phyloP scores from a whole-genome alignment of 2,888 invertebrate genomes.

The Andricus curvator region DNA sequence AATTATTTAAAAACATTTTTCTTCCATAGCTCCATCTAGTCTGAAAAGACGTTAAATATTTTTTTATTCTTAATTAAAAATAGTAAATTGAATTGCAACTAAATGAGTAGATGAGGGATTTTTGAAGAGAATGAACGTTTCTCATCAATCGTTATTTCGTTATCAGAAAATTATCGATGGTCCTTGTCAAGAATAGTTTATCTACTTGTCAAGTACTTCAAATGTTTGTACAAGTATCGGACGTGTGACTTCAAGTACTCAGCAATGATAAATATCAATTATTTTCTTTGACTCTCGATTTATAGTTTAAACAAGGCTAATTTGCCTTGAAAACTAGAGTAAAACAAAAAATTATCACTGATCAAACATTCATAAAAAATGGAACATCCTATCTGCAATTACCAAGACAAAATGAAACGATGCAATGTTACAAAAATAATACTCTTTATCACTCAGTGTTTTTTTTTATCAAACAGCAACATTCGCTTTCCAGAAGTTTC shows the following conservation, averaged over 20 bases:
- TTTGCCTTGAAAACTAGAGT: not conserved
- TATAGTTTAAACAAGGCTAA: not conserved
- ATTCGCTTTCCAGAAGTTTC: not conserved
- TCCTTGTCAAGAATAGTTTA: constrained; percentile 30
- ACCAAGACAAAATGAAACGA: not conserved
- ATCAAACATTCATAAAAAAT: not conserved
- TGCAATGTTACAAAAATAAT: not conserved
- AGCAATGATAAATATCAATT: constrained; percentile 22
- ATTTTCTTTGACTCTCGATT: constrained; percentile 22
- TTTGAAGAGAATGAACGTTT: constrained; percentile 10
- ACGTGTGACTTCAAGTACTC: constrained; percentile 28
- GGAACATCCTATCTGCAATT: not conserved
- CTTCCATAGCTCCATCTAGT: too few relatives aligned
- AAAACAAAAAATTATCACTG: constrained; percentile 10
- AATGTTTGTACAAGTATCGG: constrained; percentile 16
- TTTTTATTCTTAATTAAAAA: too few relatives aligned
- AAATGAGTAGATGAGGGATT: not conserved
- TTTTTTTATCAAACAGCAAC: not conserved
- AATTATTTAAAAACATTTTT: too few relatives aligned
- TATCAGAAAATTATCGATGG: constrained; percentile 27
- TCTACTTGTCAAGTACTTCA: constrained; percentile 29
- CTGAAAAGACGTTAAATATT: too few relatives aligned
- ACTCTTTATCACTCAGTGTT: not conserved
- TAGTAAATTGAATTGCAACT: not conserved
- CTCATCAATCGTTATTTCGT: constrained; percentile 16